phyloP scores from a whole-genome alignment of 1,140 invertebrate genomes.

The Drosophila bocqueti region DNA sequence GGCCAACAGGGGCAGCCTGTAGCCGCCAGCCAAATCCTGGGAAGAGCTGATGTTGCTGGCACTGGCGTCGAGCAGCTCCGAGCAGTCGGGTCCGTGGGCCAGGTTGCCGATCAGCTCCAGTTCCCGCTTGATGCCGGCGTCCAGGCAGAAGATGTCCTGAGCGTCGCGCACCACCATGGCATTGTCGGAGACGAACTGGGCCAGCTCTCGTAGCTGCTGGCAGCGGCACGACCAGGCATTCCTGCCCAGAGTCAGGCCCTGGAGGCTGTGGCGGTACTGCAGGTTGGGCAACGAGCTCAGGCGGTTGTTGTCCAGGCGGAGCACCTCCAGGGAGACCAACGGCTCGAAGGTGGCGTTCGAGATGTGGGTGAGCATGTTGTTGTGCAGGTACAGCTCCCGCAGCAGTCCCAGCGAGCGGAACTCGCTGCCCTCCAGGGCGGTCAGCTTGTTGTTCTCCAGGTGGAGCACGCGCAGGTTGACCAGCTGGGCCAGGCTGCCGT shows the following conservation, averaged over 20 bases:
- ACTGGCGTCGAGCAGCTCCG: slow-evolving; percentile 87
- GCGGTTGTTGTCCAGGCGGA: slow-evolving; percentile 93
- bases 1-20: slow-evolving; percentile 91
- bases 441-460: slow-evolving; percentile 93
- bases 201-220: slow-evolving; percentile 93
- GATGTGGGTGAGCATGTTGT: slow-evolving; percentile 92
- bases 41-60: slow-evolving; percentile 90
- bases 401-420: slow-evolving; percentile 92
- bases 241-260: slow-evolving; percentile 90
- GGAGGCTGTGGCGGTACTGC: slow-evolving; percentile 86
- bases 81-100: slow-evolving; percentile 75
- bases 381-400: slow-evolving; percentile 94
- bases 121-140: slow-evolving; percentile 90
- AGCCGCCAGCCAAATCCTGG: slow-evolving; percentile 89
- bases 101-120: slow-evolving; percentile 89
- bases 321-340: slow-evolving; percentile 91
- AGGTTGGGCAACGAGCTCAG: slow-evolving; percentile 87
- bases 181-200: slow-evolving; percentile 93
- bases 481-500: slow-evolving; percentile 94
- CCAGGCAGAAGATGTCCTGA: slow-evolving; percentile 92
- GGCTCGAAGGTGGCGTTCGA: slow-evolving; percentile 92
- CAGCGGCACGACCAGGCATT: slow-evolving; percentile 97
- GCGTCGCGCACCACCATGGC: slow-evolving; percentile 92
- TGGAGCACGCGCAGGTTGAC: slow-evolving; percentile 91
- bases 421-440: slow-evolving; percentile 91